Base-by-base conservation (phyloP, 2,113 vertebrate species). In the Phycodurus eques region DNA sequence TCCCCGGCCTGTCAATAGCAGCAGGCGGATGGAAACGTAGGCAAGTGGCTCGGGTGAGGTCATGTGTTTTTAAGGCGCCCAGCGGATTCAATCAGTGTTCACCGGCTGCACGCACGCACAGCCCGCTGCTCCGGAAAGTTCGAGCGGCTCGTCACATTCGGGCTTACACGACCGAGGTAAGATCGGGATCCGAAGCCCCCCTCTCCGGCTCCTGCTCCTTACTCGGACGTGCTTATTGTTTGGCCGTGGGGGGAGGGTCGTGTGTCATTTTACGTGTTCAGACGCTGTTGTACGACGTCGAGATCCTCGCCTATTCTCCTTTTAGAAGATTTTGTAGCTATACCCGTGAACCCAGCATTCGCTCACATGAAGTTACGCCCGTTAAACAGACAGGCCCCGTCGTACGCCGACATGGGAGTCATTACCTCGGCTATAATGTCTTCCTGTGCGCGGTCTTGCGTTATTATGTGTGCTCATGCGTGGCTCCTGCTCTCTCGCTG, bases 181-280 rank as follows among this genome's bases (percentile, higher is more conserved):
- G 90, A 88, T 68, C 63, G 77, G 79, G 74, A 76, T 80, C 78
- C 77, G 67, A 74, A 80, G 14, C 59, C 59, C 59, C 31, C 14
- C 31, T 61, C 59, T 61, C 59, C 59, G 22, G 22, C 79, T 79
- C 84, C 81, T 14, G 87, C 78, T 76, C 73, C 79, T 77, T 76
- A 70, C 78, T 79, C 80, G 66, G 80, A 83, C 85, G 70, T 70
- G 83, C 85, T 90, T 85, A 92, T 93, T 93, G 91, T 93, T 92
- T 90, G 76, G 89, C 70, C 71, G 90, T 91, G 90, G 92, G 93
- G 76, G 93, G 92, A 91, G 88, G 92, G 90, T 89, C 79, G 83
- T 35, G n/a, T 79, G 72, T 70, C 70, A 77, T 73, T 68, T 12
- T 51, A 71, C 78, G 68, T 73, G 19, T 77, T 79, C 84, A 61